These are phyloP conservation scores for Tipula confusa DNA, from an alignment of 2,888 invertebrate species.

Conservation along the genomic window DNA sequence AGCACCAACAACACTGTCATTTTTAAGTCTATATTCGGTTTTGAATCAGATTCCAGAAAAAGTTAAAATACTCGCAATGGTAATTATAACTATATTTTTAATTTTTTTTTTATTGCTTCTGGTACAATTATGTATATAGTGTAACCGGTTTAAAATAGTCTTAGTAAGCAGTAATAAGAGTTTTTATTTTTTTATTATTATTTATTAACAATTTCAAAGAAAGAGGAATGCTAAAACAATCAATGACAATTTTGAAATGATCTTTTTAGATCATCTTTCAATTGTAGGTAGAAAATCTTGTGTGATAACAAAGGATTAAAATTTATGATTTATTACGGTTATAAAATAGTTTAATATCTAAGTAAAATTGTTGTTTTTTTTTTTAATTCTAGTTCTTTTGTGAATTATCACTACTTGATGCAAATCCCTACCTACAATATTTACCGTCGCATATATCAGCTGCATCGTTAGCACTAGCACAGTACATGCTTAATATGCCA, in stretches of 20 bases:
- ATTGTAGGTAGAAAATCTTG: background rate
- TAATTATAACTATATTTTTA: conserved; percentile 50
- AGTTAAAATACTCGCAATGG: conserved; percentile 70
- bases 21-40: conserved; percentile 74
- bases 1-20: conserved; percentile 80
- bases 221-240: background rate
- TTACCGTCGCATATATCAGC: conserved; percentile 79
- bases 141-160: background rate
- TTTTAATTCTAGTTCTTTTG: conserved; percentile 64
- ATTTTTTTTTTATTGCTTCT: background rate
- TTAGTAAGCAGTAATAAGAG: background rate
- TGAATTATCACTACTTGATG: conserved; percentile 80
- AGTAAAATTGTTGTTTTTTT: background rate
- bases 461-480: conserved; percentile 73
- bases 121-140: background rate
- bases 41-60: conserved; percentile 67
- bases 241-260: background rate
- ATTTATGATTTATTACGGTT: conserved; percentile 30
- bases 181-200: background rate
- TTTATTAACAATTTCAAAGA: background rate
- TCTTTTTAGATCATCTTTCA: background rate
- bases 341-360: conserved; percentile 27
- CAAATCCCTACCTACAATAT: conserved; percentile 78
- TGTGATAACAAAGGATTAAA: background rate
- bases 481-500: conserved; percentile 58